Evolutionary conservation across 2,797 vertebrate genomes (phyloP).

Genomic region (Acomys russatus): DNA sequence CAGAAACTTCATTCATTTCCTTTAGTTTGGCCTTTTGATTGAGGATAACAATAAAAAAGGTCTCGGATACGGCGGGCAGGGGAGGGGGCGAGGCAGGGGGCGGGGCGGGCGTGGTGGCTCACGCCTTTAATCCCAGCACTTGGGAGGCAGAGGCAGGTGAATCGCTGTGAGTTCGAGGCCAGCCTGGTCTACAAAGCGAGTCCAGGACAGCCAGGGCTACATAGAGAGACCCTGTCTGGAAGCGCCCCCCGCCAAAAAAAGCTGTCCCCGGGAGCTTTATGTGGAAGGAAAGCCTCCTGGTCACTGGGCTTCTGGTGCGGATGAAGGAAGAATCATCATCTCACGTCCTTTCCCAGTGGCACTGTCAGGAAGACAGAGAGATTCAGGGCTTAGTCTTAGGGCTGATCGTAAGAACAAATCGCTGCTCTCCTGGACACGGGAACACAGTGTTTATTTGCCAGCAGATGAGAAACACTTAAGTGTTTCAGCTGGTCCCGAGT

Average conservation of each 20-base stretch:
- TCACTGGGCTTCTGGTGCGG: constrained; percentile 58
- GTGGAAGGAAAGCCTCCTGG: constrained; percentile 88
- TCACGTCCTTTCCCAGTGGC: constrained; percentile 83
- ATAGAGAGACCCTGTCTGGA: too few relatives aligned
- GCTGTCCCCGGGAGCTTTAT: constrained; percentile 90
- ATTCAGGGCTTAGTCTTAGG: constrained; percentile 67
- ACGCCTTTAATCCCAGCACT: too few relatives aligned
- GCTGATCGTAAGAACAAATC: constrained; percentile 59
- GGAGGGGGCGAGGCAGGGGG: too few relatives aligned
- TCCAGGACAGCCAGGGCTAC: too few relatives aligned
- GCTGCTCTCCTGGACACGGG: constrained; percentile 68
- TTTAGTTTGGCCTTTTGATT: constrained; percentile 39
- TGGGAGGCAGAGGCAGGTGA: too few relatives aligned
- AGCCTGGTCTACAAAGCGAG: too few relatives aligned
- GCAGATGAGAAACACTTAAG: constrained; percentile 77
- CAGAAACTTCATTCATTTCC: constrained; percentile 65
- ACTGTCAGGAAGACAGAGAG: constrained; percentile 74
- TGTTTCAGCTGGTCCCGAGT: constrained; percentile 67
- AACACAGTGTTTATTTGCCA: constrained; percentile 80
- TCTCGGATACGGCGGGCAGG: constrained; percentile 85
- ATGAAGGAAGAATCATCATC: constrained; percentile 87
- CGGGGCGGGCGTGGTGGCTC: too few relatives aligned
- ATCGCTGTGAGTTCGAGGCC: too few relatives aligned
- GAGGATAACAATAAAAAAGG: constrained; percentile 84
- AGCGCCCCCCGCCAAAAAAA: too few relatives aligned